Evolutionary conservation across 2,113 vertebrate species (phyloP).

Genomic region (Stomatorhinus ivindoensis): DNA sequence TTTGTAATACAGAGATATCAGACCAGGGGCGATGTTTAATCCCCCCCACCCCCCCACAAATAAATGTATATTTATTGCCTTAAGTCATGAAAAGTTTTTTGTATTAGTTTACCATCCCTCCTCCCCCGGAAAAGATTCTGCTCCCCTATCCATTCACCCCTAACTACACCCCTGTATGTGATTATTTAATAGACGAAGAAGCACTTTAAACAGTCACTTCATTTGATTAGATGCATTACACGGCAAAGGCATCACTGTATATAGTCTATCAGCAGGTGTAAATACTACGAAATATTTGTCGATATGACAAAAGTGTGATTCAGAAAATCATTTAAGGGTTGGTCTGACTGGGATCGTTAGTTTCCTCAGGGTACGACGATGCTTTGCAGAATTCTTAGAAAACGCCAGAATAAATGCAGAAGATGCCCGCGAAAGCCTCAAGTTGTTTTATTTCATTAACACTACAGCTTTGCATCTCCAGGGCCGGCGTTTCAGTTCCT

Average conservation of each 20-base stretch:
- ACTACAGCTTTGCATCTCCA: not conserved
- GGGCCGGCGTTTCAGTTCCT: not conserved
- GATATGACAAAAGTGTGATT: not conserved
- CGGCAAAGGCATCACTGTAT: not conserved
- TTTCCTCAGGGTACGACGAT: not conserved
- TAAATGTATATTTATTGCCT: too few species aligned
- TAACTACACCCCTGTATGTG: not conserved
- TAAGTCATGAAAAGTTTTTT: not conserved
- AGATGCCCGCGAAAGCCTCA: not conserved
- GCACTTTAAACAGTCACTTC: not conserved
- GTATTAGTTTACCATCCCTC: not conserved
- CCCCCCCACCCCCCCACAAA: too few species aligned
- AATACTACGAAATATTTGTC: not conserved
- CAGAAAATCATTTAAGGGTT: not conserved
- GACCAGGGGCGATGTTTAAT: not conserved
- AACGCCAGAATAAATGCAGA: not conserved
- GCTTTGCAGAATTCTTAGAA: not conserved
- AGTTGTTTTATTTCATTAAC: not conserved
- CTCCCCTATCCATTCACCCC: not conserved
- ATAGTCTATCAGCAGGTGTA: not conserved
- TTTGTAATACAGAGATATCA: not conserved
- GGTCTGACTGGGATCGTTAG: not conserved
- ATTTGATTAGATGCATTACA: not conserved
- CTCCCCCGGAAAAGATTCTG: not conserved
- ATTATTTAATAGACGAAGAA: not conserved